phyloP scores from a whole-genome alignment of 2,888 invertebrate species.

The Melipona bicolor region DNA sequence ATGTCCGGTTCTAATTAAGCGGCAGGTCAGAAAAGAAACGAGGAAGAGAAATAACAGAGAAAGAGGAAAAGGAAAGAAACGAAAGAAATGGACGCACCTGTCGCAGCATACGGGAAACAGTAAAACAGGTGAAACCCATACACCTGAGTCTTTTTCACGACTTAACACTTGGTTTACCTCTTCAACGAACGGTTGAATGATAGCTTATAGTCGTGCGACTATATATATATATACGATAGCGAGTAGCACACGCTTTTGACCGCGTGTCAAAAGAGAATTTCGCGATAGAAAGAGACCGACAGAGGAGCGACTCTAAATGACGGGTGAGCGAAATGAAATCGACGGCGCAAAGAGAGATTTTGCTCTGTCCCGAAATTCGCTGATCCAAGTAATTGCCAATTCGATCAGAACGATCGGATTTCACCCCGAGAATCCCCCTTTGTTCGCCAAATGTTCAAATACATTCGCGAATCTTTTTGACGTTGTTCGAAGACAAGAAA shows the following conservation, averaged over 20 bases:
- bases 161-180: constrained; percentile 73
- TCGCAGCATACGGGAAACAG: constrained; percentile 82
- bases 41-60: neutral
- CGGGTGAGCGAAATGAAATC: constrained; percentile 17
- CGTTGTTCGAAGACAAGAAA: too few species aligned
- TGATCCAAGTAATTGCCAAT: constrained; percentile 53
- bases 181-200: constrained; percentile 49
- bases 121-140: constrained; percentile 80
- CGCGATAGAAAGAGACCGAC: neutral
- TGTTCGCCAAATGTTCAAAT: neutral
- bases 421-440: neutral
- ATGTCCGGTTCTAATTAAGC: constrained; percentile 52
- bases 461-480: neutral
- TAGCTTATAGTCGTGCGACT: neutral
- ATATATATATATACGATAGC: too few species aligned
- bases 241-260: neutral
- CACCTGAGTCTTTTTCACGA: constrained; percentile 80
- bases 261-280: neutral
- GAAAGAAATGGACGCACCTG: constrained; percentile 76
- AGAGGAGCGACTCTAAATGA: too few species aligned
- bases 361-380: neutral
- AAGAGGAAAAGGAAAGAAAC: constrained; percentile 60
- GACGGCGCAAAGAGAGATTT: constrained; percentile 16
- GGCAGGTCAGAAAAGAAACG: neutral
- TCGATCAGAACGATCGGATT: constrained; percentile 45